Percentiles rank a stretch among this genome's conserved stretches.
These are phyloP conservation scores for Labrus mixtus DNA, from an alignment of 2,113 vertebrate species.

Conservation along the genomic window DNA sequence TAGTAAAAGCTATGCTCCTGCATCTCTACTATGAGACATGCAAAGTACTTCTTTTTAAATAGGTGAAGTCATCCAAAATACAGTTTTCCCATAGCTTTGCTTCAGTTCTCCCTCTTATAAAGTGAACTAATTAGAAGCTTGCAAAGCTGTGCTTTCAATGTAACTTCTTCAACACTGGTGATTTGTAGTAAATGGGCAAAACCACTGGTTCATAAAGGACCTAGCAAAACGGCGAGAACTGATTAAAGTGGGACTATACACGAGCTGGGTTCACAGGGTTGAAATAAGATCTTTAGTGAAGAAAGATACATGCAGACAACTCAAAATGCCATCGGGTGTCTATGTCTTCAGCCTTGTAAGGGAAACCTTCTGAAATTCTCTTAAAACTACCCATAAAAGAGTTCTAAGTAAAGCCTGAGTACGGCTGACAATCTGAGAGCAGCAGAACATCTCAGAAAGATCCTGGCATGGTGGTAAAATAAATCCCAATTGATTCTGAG, in stretches of 20 bases:
- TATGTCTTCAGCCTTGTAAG: not conserved
- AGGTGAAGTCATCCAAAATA: not conserved
- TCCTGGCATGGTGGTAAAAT: conserved; percentile 27
- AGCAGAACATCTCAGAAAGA: conserved; percentile 31
- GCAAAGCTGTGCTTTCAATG: not conserved
- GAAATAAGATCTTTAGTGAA: not conserved
- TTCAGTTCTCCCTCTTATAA: not conserved
- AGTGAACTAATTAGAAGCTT: not conserved
- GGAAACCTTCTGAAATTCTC: not conserved
- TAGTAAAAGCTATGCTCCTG: not conserved
- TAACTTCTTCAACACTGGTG: not conserved
- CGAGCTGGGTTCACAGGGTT: not conserved
- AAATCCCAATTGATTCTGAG: conserved; percentile 55
- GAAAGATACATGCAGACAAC: not conserved
- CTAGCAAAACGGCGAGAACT: not conserved
- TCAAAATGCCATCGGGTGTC: not conserved
- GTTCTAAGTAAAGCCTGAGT: not conserved
- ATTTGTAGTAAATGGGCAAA: not conserved
- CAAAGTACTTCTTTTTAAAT: not conserved
- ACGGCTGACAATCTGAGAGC: conserved; percentile 15
- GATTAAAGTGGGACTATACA: not conserved
- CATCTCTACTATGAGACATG: not conserved
- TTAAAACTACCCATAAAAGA: not conserved
- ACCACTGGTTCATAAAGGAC: not conserved
- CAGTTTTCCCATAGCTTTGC: not conserved